Conservation (phyloP, 2,888 invertebrate species). For the Phrixothrix hirtus region DNA sequence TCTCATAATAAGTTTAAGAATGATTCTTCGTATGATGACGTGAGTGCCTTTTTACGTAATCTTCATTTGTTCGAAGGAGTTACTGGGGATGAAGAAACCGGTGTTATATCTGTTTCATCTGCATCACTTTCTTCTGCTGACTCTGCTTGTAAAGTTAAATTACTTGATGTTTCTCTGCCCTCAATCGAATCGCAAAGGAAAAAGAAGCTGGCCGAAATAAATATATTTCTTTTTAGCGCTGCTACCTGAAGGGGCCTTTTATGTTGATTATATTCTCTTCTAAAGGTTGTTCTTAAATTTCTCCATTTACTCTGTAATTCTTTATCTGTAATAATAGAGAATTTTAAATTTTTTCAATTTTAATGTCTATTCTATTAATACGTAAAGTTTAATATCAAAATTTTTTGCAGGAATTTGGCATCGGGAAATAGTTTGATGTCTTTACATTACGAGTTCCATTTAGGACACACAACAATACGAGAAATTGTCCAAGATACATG, state of each 20-base stretch:
- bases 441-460: too few species aligned
- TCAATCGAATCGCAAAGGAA: conserved; percentile 16
- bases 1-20: conserved; percentile 8
- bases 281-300: conserved; percentile 26
- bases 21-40: conserved; percentile 5
- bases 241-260: too few species aligned
- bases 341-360: too few species aligned
- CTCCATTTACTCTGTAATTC: conserved; percentile 34
- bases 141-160: too few species aligned
- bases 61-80: background rate
- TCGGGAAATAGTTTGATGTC: too few species aligned
- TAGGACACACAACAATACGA: too few species aligned
- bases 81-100: background rate
- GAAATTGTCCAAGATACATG: too few species aligned
- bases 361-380: too few species aligned
- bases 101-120: background rate
- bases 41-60: conserved; percentile 3
- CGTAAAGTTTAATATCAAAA: too few species aligned
- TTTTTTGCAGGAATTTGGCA: too few species aligned
- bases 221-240: conserved; percentile 21
- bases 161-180: conserved; percentile 1
- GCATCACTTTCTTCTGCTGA: background rate
- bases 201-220: conserved; percentile 30
- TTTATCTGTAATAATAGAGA: too few species aligned
- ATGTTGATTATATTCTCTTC: conserved; percentile 24